Evolutionary conservation across 2,888 invertebrate genomes (phyloP), one percentile per base, ranked within the genome.

Genomic region (Taphrorychus bicolor): DNA sequence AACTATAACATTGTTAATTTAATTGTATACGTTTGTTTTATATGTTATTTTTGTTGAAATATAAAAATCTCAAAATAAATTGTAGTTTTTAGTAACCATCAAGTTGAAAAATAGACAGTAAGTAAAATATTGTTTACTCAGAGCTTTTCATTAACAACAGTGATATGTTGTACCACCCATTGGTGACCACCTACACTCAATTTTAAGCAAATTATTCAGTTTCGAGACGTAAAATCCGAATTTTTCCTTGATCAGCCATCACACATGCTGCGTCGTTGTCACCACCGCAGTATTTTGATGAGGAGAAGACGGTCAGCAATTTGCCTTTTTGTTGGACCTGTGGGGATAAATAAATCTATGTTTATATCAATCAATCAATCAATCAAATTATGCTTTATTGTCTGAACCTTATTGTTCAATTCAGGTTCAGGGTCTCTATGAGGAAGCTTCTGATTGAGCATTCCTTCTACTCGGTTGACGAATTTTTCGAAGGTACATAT

Each of bases 261-360:
- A 89, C 86, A 71, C 91, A 88, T 7, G 90, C 91, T 0, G 90
- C 89, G 78, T 91, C 90, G 80, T 92, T 92, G 67, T 81, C 84
- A 1, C 88, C 88, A 49, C 91, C 90, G 80, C 90, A 91, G 82
- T 92, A 92, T 73, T 85, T 87, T 2, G 89, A 89, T 0, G 91
- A 91, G 0, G 91, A 91, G 81, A 92, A 92, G 18, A 92, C 89
- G 0, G 91, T 90, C 67, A 92, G 77, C 42, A 92, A 82, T 71
- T 86, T 87, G 0, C 91, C 91, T 69, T 87, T 87, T 72, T 89
- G 86, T 76, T 89, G 88, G 42, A 91, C 86, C 89, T 90, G 78
- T 53, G 76, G 19, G 57, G 17, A n/a, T 9, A 52, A 22, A 54
- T 21, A 54, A 54, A 52, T 18, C 19, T 52, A 5, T 17, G 5